Base-by-base conservation (phyloP, 2,113 vertebrate genomes). In the Lasiurus cinereus region DNA sequence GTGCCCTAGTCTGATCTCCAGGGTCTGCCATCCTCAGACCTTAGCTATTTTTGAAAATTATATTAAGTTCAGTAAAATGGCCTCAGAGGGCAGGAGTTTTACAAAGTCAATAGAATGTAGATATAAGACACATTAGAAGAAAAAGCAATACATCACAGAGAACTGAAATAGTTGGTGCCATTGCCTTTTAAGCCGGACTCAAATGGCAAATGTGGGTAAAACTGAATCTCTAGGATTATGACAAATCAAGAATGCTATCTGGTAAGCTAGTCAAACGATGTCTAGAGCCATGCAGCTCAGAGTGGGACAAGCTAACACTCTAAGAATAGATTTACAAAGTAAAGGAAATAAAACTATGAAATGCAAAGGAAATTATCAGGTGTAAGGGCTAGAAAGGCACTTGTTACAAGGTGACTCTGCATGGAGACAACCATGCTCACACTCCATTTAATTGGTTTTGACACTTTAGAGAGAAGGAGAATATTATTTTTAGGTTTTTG, bases 111-210 rank as follows among this genome's bases (percentile, higher is more conserved):
- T 6, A 79, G 66, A 59, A 94, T 62, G 54, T 36, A n/a, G 59
- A 59, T 29, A 15, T 56, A 94, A 93, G 67, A 74, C 50, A 79
- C 22, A 79, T 73, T 52, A 88, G 48, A 95, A 94, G 54, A 94
- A 96, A 93, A 64, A 67, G 59, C 59, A 93, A 52, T 77, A 93
- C 88, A 95, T 70, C 33, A 62, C 27, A 82, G 27, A 87, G 56
- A 66, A 87, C 70, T 83, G 77, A 90, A 69, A 77, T 14, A 92
- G n/a, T 54, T 39, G 56, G 12, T 95, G 82, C 69, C 67, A 72
- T 62, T 87, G 83, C 84, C 84, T 96, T 83, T 94, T 72, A 74
- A 91, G 76, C 90, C 6, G 24, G 59, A 73, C 33, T 85, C 11
- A 89, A 18, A 82, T 7, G 15, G 62, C 24, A 88, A 89, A 87